Base-by-base conservation (phyloP, 2,888 invertebrate species). In the Acleris cristana region DNA sequence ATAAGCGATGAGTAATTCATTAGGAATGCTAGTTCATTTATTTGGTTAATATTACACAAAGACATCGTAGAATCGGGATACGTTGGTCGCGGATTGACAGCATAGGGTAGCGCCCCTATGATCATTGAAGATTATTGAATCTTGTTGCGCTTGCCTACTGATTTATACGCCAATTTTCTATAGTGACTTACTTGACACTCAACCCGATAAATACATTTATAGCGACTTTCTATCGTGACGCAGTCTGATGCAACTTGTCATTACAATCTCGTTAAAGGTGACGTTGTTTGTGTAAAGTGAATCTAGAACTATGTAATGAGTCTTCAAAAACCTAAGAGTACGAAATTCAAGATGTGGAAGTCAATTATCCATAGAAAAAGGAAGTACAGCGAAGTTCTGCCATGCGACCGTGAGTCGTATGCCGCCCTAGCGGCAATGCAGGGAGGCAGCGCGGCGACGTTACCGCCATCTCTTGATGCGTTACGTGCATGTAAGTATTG, bases 401-500 rank as follows among this genome's bases (percentile, higher is more conserved):
- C 88, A 65, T 88, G 90, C 73, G 92, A 92, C 73, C 82, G 81
- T 68, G 92, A 91, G 67, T 87, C 91, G 1, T 92, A 90, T 79
- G 88, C 90, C 81, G 88, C 90, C 70, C 86, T 92, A 72, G 89
- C 89, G 86, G 89, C 89, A 16, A 86, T 92, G 89, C 81, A 89
- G 69, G 90, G 92, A 87, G 92, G 92, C 65, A 87, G 80, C 69
- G 87, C 92, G 14, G 90, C 92, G 72, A 92, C 92, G 52, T 81
- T 92, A 78, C 92, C 92, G 87, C 92, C 92, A 85, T 92, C 92
- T 84, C 88, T 92, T 63, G 92, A 92, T 76, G 92, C 92, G 23
- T 81, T 92, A 34, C 86, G 92, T 78, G 92, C 92, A 86, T 92
- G 92, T 92, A 82, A 92, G 92, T 91, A 85, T 76, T 83, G 57